phyloP scores from a whole-genome alignment of 2,797 vertebrate genomes.

The Pagetopsis macropterus region DNA sequence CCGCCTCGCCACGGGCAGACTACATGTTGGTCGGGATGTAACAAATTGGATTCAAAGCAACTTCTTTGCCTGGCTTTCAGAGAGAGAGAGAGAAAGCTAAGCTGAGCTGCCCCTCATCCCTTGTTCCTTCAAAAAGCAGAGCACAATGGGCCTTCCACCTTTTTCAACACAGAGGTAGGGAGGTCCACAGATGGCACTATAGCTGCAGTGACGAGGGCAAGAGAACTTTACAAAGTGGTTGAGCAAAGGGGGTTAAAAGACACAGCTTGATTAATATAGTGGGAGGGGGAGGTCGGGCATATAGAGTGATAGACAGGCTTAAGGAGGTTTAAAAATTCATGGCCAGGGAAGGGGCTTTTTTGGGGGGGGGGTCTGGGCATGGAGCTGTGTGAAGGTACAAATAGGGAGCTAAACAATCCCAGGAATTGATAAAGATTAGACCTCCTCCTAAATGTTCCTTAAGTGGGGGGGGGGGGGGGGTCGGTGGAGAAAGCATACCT shows the following conservation, averaged over 20 bases:
- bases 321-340: constrained; percentile 47
- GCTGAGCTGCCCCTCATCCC: constrained; percentile 58
- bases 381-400: constrained; percentile 60
- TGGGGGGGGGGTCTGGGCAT: constrained; percentile 15
- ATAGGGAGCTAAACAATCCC: constrained; percentile 52
- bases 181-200: constrained; percentile 73
- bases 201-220: constrained; percentile 66
- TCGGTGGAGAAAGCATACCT: constrained; percentile 72
- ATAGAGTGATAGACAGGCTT: constrained; percentile 35
- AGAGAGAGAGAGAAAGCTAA: constrained; percentile 10
- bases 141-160: constrained; percentile 56
- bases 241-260: constrained; percentile 61
- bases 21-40: constrained; percentile 47
- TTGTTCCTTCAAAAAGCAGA: constrained; percentile 52
- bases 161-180: constrained; percentile 58
- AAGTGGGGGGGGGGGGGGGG: constrained; percentile 22
- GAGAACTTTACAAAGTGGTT: constrained; percentile 73
- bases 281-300: constrained; percentile 24
- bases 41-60: constrained; percentile 35
- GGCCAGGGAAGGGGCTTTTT: constrained; percentile 32
- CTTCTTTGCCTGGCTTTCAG: constrained; percentile 20
- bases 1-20: constrained; percentile 37
- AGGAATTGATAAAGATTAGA: constrained; percentile 51
- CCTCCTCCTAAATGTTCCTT: constrained; percentile 47
- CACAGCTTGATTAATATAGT: constrained; percentile 61